phyloP scores from a whole-genome alignment of 2,888 invertebrate species.

The Trachelus iudaicus region DNA sequence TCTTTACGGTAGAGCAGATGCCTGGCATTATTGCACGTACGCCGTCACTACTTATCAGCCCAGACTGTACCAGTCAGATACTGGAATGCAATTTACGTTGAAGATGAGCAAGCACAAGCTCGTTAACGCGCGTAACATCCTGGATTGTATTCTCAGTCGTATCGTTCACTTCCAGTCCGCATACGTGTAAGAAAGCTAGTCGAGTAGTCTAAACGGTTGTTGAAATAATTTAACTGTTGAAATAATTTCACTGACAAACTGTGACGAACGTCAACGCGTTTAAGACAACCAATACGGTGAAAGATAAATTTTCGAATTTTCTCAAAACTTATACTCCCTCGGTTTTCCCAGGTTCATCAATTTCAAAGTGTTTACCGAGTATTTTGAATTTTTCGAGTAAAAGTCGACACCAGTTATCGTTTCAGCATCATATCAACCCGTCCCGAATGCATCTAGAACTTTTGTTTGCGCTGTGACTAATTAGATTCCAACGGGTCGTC shows the following conservation, averaged over 20 bases:
- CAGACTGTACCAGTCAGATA: conserved; percentile 5
- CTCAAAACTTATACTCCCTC: too few species aligned
- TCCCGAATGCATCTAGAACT: neutral
- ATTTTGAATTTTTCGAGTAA: neutral
- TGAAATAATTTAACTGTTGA: neutral
- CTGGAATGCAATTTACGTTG: conserved; percentile 3
- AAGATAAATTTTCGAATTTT: too few species aligned
- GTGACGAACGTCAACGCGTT: neutral
- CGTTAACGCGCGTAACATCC: conserved; percentile 2
- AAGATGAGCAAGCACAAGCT: conserved; percentile 2
- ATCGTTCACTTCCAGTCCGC: conserved; percentile 3
- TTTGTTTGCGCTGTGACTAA: neutral
- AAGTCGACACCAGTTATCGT: neutral
- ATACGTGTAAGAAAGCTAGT: neutral
- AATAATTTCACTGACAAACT: neutral
- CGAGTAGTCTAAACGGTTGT: neutral
- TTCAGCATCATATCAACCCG: neutral
- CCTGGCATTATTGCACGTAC: neutral
- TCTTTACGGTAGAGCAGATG: neutral
- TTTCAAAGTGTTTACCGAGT: too few species aligned
- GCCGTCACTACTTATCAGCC: neutral
- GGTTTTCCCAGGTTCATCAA: too few species aligned
- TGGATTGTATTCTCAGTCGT: neutral
- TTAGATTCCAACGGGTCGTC: neutral
- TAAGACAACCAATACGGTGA: neutral